Evolutionary conservation across 2,797 vertebrate species (phyloP).

Genomic region (Diplodus sargus): DNA sequence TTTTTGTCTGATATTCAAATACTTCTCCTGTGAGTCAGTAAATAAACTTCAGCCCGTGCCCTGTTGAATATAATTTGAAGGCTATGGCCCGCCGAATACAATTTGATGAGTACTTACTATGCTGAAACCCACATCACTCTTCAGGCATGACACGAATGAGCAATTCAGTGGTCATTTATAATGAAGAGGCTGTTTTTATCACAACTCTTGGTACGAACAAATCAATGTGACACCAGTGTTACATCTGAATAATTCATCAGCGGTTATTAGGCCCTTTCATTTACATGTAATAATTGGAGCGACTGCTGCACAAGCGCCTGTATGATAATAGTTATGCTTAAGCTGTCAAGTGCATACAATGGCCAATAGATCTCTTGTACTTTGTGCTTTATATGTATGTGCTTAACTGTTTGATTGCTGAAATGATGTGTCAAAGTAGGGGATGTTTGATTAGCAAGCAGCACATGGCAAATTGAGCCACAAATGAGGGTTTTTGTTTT

Average conservation of each 20-base stretch:
- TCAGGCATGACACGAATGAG: conserved; percentile 74
- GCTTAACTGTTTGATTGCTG: conserved; percentile 38
- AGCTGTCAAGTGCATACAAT: conserved; percentile 70
- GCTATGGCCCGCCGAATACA: conserved; percentile 53
- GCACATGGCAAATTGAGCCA: not conserved
- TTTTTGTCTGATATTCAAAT: conserved; percentile 68
- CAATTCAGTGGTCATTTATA: conserved; percentile 74
- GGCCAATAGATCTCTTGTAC: conserved; percentile 40
- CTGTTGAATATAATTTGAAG: conserved; percentile 68
- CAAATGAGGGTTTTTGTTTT: not conserved
- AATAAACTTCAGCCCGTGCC: conserved; percentile 64
- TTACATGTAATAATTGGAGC: conserved; percentile 79
- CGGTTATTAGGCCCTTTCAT: conserved; percentile 73
- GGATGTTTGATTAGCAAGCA: conserved; percentile 34
- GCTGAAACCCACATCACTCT: conserved; percentile 66
- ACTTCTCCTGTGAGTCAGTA: conserved; percentile 59
- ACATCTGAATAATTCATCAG: conserved; percentile 76
- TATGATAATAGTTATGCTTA: conserved; percentile 71
- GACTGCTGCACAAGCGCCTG: conserved; percentile 49
- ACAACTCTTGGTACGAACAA: conserved; percentile 69
- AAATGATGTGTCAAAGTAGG: conserved; percentile 33
- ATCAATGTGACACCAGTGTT: conserved; percentile 73
- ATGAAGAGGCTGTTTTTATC: conserved; percentile 76
- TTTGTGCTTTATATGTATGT: conserved; percentile 45
- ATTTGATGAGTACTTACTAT: conserved; percentile 69